Conservation (phyloP, 2,888 invertebrate genomes). For the Drosophila lutescens region DNA sequence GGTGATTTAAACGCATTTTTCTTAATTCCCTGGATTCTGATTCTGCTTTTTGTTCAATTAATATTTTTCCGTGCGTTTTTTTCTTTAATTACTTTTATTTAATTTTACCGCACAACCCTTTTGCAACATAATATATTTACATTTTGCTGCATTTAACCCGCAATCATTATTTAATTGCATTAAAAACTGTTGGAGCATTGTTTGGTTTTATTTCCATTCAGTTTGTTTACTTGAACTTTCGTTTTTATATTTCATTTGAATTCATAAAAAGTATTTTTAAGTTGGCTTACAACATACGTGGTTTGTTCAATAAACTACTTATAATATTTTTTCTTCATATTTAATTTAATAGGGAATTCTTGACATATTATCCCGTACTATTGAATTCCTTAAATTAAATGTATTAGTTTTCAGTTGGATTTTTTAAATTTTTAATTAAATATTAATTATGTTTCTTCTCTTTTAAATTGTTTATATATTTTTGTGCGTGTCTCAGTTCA, state of each 20-base stretch:
- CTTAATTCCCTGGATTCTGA: background rate
- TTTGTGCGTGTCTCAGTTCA: too few species aligned
- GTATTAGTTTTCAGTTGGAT: too few species aligned
- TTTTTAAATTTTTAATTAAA: too few species aligned
- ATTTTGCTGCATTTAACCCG: background rate
- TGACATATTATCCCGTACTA: too few species aligned
- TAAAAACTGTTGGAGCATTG: background rate
- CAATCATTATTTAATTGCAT: background rate
- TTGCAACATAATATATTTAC: background rate
- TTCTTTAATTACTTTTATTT: background rate
- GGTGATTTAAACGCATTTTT: background rate
- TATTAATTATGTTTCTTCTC: too few species aligned
- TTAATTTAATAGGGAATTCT: background rate
- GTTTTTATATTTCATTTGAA: background rate
- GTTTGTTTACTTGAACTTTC: background rate
- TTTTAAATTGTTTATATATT: too few species aligned
- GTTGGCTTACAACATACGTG: background rate
- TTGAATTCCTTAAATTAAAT: too few species aligned
- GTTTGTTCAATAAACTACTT: background rate
- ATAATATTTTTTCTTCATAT: background rate
- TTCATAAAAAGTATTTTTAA: background rate
- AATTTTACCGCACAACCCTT: background rate
- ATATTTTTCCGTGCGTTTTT: background rate
- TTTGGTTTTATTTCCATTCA: background rate
- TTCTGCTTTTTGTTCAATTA: background rate